phyloP scores from a whole-genome alignment of 92 coral and sea anemone species.

The Epizoanthus illoricatus region DNA sequence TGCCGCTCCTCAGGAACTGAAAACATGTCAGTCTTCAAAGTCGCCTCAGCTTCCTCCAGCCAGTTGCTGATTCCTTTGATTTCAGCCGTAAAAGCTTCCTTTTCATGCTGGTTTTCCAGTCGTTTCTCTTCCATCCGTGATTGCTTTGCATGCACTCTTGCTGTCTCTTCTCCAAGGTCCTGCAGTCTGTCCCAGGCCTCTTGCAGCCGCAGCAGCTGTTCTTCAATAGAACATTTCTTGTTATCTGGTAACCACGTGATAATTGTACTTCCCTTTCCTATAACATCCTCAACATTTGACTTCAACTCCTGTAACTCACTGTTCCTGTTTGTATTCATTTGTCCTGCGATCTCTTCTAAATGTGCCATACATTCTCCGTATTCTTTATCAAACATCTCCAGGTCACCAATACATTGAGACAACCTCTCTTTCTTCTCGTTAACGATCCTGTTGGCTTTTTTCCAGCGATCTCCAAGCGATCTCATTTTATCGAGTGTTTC shows the following conservation, averaged over 20 bases:
- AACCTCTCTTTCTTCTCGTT: constrained; percentile 73
- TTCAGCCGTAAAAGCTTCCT: constrained; percentile 55
- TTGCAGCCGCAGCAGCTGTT: constrained; percentile 65
- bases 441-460: constrained; percentile 63
- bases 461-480: constrained; percentile 79
- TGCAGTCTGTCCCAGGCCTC: constrained; percentile 71
- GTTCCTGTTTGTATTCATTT: constrained; percentile 30
- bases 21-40: constrained; percentile 77
- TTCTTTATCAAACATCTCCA: constrained; percentile 67
- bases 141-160: constrained; percentile 53
- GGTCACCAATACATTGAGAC: constrained; percentile 50
- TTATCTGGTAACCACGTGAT: constrained; percentile 57
- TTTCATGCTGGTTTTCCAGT: constrained; percentile 33
- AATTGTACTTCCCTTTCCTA: constrained; percentile 65
- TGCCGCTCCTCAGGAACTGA: constrained; percentile 89
- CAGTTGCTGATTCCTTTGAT: constrained; percentile 63
- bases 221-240: constrained; percentile 58
- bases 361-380: constrained; percentile 67
- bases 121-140: constrained; percentile 48
- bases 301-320: constrained; percentile 27
- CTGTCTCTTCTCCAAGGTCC: constrained; percentile 64
- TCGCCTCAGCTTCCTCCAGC: constrained; percentile 75
- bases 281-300: constrained; percentile 60
- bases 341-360: constrained; percentile 38
- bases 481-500: constrained; percentile 69